Conservation (phyloP, 2,888 invertebrate genomes). For the Lordiphosa andalusiaca region DNA sequence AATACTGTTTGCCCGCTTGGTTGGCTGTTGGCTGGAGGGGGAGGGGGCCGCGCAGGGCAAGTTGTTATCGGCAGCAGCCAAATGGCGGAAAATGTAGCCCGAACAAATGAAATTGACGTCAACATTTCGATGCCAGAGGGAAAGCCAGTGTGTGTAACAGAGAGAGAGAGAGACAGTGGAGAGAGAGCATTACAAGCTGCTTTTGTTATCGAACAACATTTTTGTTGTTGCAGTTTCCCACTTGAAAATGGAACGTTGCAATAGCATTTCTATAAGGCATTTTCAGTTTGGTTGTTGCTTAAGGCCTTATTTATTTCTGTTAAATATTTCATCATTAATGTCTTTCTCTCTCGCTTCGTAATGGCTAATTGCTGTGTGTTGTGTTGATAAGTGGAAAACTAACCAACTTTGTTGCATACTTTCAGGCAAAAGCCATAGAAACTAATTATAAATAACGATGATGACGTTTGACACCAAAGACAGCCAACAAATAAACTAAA, state of each 20-base stretch:
- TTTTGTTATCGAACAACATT: constrained; percentile 14
- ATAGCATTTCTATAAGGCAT: constrained; percentile 34
- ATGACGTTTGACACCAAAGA: no score
- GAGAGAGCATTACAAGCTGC: constrained; percentile 24
- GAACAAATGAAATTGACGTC: constrained; percentile 41
- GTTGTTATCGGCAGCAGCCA: constrained; percentile 65
- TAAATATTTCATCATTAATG: constrained; percentile 62
- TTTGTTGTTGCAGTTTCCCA: constrained; percentile 9
- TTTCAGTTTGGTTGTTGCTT: constrained; percentile 11
- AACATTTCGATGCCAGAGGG: constrained; percentile 34
- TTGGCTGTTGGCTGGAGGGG: background rate
- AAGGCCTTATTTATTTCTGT: constrained; percentile 19
- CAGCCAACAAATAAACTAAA: no score
- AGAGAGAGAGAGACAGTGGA: no score
- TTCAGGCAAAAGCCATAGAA: no score
- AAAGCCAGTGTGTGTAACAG: no score
- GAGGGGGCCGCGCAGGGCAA: no score
- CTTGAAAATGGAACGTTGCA: constrained; percentile 37
- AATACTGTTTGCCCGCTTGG: constrained; percentile 55
- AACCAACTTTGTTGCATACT: no score
- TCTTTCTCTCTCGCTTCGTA: constrained; percentile 2
- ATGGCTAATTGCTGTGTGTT: no score
- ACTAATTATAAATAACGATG: no score
- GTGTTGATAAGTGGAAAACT: no score
- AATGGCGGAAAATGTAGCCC: constrained; percentile 60